A percentile compares a stretch with the other conserved stretches of the same genome.
These are phyloP conservation scores for Cantharis rufa DNA, from an alignment of 2,888 invertebrate genomes.

Conservation along the genomic window DNA sequence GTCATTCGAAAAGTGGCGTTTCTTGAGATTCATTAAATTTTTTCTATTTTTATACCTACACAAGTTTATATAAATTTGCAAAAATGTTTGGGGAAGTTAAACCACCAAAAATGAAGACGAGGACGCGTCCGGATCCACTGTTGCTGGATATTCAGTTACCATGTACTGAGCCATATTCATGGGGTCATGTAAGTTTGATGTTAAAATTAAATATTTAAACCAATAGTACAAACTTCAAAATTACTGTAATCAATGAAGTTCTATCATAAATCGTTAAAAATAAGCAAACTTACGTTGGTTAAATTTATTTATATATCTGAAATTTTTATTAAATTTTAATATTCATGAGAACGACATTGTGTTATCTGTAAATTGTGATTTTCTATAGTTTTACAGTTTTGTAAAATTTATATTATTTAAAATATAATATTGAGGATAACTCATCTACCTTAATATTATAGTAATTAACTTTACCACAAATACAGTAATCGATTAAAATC, in stretches of 20 bases:
- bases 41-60: not conserved
- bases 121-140: slow-evolving; percentile 22
- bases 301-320: too few relatives aligned
- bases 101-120: slow-evolving; percentile 14
- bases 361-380: too few relatives aligned
- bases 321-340: too few relatives aligned
- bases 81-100: slow-evolving; percentile 39
- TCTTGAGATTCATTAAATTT: slow-evolving; percentile 7
- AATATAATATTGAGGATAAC: not conserved
- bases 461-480: not conserved
- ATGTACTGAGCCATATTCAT: slow-evolving; percentile 33
- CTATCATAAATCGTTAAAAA: not conserved
- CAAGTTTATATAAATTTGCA: not conserved
- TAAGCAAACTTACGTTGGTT: too few relatives aligned
- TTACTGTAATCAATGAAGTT: not conserved
- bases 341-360: too few relatives aligned
- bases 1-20: not conserved
- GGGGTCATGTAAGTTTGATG: slow-evolving; percentile 43
- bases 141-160: slow-evolving; percentile 38
- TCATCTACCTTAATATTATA: not conserved
- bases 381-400: too few relatives aligned
- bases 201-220: not conserved
- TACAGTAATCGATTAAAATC: not conserved
- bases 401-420: not conserved
- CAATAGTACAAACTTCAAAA: not conserved